phyloP scores from a whole-genome alignment of 2,113 vertebrate genomes.

The Petrocephalus microphthalmus region DNA sequence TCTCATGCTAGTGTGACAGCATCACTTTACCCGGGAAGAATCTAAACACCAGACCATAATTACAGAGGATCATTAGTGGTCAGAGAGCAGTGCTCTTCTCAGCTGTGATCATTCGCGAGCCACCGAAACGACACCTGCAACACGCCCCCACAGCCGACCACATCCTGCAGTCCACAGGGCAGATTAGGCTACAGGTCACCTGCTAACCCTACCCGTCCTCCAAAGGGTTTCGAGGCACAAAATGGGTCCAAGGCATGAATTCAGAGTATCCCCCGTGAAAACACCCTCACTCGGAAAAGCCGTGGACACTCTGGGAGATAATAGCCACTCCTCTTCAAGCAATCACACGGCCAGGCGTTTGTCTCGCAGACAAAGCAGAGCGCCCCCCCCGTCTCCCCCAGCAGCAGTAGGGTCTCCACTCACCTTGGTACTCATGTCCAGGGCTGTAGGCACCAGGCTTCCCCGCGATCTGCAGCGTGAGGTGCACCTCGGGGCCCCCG shows the following conservation, averaged over 20 bases:
- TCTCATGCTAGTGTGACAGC: background rate
- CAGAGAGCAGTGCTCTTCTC: background rate
- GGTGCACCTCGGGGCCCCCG: slow-evolving; percentile 84
- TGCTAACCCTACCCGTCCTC: background rate
- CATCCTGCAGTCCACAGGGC: background rate
- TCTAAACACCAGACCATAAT: background rate
- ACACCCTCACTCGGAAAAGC: background rate
- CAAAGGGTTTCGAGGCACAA: background rate
- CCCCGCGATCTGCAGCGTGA: slow-evolving; percentile 83
- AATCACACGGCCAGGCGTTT: background rate
- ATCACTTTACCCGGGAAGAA: background rate
- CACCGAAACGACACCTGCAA: background rate
- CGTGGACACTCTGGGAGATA: background rate
- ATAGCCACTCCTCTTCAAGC: background rate
- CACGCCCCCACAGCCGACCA: background rate
- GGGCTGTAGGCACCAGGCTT: slow-evolving; percentile 83
- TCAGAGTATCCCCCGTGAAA: background rate
- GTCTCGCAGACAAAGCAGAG: background rate
- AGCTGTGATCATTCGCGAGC: background rate
- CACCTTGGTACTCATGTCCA: slow-evolving; percentile 97
- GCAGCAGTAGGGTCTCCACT: slow-evolving; percentile 43
- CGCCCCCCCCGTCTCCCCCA: background rate
- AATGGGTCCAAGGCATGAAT: background rate
- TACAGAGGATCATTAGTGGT: background rate
- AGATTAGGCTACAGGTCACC: background rate